phyloP scores from a whole-genome alignment of 2,888 invertebrate genomes.

The Heliconius ethilla region DNA sequence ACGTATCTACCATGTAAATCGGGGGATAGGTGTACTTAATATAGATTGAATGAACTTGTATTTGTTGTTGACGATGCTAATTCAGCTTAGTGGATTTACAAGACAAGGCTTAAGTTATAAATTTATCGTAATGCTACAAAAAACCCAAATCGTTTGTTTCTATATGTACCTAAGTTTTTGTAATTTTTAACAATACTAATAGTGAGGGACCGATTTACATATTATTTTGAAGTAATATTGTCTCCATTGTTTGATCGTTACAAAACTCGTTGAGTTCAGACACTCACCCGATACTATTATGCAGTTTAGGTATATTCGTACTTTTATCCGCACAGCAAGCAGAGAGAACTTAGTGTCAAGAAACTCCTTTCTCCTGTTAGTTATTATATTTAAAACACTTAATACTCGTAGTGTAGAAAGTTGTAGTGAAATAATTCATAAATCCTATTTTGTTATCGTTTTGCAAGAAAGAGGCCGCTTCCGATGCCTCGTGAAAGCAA shows the following conservation, averaged over 20 bases:
- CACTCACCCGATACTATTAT: too few relatives aligned
- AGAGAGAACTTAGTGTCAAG: too few relatives aligned
- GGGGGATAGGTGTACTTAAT: too few relatives aligned
- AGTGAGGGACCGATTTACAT: not conserved
- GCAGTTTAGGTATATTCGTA: too few relatives aligned
- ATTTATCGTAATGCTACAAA: not conserved
- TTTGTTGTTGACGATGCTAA: not conserved
- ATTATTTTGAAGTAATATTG: not conserved
- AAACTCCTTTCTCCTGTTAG: too few relatives aligned
- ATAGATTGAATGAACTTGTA: not conserved
- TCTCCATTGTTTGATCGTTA: not conserved
- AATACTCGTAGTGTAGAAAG: too few relatives aligned
- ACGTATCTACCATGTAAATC: too few relatives aligned
- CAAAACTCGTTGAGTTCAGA: not conserved
- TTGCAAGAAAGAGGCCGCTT: slow-evolving; percentile 23
- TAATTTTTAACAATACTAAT: not conserved
- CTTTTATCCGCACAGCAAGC: too few relatives aligned
- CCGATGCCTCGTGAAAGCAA: slow-evolving; percentile 16
- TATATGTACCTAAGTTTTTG: not conserved
- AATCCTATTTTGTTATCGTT: slow-evolving; percentile 24
- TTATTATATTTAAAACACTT: too few relatives aligned
- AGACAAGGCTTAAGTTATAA: not conserved
- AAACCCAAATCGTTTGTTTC: not conserved
- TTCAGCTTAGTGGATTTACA: not conserved
- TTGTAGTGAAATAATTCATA: slow-evolving; percentile 2